Evolutionary conservation across 2,113 vertebrate genomes (phyloP), one percentile per base, ranked within the genome.

Genomic region (Trematocara stigmaticum): DNA sequence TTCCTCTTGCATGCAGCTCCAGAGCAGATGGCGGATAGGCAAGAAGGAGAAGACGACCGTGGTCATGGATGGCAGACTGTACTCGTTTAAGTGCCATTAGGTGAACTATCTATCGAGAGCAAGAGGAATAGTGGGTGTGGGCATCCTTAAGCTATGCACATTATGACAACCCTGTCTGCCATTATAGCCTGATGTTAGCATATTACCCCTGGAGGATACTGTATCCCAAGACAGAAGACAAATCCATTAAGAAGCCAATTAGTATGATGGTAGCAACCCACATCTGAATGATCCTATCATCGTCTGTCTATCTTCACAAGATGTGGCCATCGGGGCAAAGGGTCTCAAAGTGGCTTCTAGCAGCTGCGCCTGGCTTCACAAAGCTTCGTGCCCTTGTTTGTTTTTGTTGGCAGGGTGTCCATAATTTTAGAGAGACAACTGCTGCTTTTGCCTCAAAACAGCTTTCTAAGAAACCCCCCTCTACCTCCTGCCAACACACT

Each of bases 1-100:
- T 85, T 91, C 83, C 82, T 88, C 71, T 87, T 82, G 83, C 91
- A 85, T 76, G 55, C 84, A 35, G 88, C 91, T 86, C 84, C 66
- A 10, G 87, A 95, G 91, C 95, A 95, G 95, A 95, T 96, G 95
- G 95, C 34, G 2, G 34, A 89, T 47, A 87, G 89, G 88, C 71
- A 79, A 88, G 74, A 69, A 83, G 87, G 84, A 84, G 56, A 89
- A 88, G 93, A 92, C 85, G 51, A 91, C 90, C 59, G 84, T 79
- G 90, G 93, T 92, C 89, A 90, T 82, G 91, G 85, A 91, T 87
- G 86, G 88, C 84, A 80, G 80, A 90, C 74, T 86, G 78, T 40
- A 57, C 83, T 86, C 74, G 38, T 90, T 88, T 81, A 82, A 90
- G 80, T 79, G 81, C 83, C 53, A 29, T 86, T 71, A 71, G 66